Base-by-base conservation (phyloP, 2,797 vertebrate genomes). In the Sebastiscus tertius region DNA sequence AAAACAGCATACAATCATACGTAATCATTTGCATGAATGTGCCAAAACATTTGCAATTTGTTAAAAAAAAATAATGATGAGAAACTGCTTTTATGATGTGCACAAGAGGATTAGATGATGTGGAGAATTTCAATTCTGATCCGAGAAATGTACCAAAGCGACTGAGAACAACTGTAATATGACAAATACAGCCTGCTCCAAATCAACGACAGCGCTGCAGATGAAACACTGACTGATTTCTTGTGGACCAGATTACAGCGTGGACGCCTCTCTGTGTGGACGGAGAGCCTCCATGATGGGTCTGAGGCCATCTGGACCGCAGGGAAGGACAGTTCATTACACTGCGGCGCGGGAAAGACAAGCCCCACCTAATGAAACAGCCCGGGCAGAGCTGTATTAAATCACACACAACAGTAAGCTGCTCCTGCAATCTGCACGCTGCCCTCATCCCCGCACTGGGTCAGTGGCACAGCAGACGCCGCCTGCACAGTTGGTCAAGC, bases 261-360 rank as follows among this genome's bases (percentile, higher is more conserved):
- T 49, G 63, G 72, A 84, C 62, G 75, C 73, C 77, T 79, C 55
- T 65, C 42, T 46, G 75, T 46, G 33, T 7, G 42, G 27, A 69
- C 54, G 2, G 52, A 2, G n/a, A 22, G 82, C 54, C 87, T 78
- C 80, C 84, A 78, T 87, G 77, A 76, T 80, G 74, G 82, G 86
- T 87, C 87, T 78, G 83, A 81, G 89, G 90, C 93, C 94, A 95
- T 96, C 95, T 95, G 95, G 91, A 88, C 72, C 3, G 8, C 70
- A 52, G 90, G 68, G 72, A 86, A 68, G 82, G 86, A 81, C 89
- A 88, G 85, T 93, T 94, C 89, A 94, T 95, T 93, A 93, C 83
- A 52, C 83, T 16, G 77, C 88, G 63, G 86, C 52, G 54, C 31
- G 49, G 87, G 79, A 75, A 60, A 87, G 91, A 91, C 88, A 91